A percentile compares a stretch with the other conserved stretches of the same genome.
phyloP scores from a whole-genome alignment of 2,797 vertebrate genomes.

The Lithobates pipiens region DNA sequence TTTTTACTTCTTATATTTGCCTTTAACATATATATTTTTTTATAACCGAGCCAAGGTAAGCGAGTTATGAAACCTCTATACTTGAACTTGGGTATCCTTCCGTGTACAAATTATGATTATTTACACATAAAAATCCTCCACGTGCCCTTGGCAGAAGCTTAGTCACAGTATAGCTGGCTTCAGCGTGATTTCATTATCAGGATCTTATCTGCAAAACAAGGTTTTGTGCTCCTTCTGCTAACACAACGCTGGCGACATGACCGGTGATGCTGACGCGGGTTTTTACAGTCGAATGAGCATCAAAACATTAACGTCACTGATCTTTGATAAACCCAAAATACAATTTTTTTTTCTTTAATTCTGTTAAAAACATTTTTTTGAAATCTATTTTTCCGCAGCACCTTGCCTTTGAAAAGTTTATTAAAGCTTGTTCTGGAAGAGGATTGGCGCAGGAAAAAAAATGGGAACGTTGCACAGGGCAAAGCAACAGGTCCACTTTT shows the following conservation, averaged over 20 bases:
- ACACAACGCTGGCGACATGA: background rate
- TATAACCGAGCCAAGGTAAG: background rate
- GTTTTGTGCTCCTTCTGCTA: background rate
- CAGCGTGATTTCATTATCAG: background rate
- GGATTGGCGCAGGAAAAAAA: too few relatives aligned
- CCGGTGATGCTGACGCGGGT: too few relatives aligned
- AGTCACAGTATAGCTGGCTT: background rate
- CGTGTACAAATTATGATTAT: background rate
- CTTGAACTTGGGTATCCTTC: background rate
- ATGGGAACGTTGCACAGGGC: too few relatives aligned
- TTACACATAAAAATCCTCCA: background rate
- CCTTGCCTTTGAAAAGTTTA: too few relatives aligned
- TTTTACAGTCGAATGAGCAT: background rate
- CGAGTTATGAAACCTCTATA: background rate
- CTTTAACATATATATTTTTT: too few relatives aligned
- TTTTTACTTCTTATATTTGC: too few relatives aligned
- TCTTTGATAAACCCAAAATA: background rate
- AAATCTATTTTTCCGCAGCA: background rate
- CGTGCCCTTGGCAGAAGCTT: background rate
- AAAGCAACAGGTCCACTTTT: too few relatives aligned
- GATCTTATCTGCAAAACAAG: constrained; percentile 15
- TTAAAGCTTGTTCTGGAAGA: too few relatives aligned
- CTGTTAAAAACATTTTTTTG: background rate
- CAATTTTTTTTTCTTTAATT: background rate
- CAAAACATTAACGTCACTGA: background rate